Conservation (phyloP, 1,140 invertebrate species). For the Lasaia peninsularis region DNA sequence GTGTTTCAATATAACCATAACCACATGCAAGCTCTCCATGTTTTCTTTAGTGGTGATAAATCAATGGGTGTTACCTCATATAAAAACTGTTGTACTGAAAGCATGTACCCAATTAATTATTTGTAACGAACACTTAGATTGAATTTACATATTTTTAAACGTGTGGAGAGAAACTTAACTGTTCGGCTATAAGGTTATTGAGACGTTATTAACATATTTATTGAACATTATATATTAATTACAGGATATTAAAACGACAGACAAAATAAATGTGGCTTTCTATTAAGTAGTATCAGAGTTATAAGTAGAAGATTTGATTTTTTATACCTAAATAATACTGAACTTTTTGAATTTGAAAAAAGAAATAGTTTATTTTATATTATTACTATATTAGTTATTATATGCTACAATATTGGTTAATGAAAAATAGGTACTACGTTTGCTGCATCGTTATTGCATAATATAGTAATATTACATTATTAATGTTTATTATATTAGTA, state of each 20-base stretch:
- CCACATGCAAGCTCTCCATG: constrained; percentile 2
- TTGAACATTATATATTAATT: background rate
- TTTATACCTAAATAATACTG: no score
- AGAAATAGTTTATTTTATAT: no score
- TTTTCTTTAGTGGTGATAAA: constrained; percentile 24
- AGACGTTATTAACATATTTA: background rate
- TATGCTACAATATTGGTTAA: no score
- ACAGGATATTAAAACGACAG: background rate
- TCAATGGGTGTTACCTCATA: constrained; percentile 22
- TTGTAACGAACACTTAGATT: constrained; percentile 29
- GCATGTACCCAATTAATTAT: constrained; percentile 34
- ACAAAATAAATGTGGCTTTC: background rate
- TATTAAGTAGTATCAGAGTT: no score
- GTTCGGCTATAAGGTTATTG: constrained; percentile 5
- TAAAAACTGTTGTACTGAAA: constrained; percentile 22
- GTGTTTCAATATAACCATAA: constrained; percentile 1
- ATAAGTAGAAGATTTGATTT: no score
- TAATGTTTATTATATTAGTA: no score
- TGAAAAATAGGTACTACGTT: no score
- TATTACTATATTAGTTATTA: no score
- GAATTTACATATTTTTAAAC: constrained; percentile 19
- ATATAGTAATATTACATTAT: no score
- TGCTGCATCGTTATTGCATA: no score
- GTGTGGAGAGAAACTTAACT: constrained; percentile 10
- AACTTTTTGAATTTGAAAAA: no score